Evolutionary conservation across 2,888 invertebrate genomes (phyloP).

Genomic region (Leptinotarsa peninsularis): DNA sequence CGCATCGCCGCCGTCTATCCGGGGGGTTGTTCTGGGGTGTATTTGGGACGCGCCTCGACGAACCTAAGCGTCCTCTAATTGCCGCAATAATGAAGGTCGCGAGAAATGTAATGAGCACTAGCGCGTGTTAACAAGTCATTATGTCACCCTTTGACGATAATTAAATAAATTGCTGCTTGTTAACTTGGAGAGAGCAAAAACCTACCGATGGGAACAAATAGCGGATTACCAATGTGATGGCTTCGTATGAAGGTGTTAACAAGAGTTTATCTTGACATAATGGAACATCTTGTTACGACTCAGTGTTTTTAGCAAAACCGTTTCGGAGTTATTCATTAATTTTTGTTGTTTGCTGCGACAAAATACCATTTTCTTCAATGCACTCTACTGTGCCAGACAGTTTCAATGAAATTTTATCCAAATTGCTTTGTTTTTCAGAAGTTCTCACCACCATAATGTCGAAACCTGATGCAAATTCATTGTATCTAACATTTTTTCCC

Average conservation of each 20-base stretch:
- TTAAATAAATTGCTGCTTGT: slow-evolving; percentile 45
- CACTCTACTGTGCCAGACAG: too few relatives aligned
- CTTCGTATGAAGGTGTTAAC: background rate
- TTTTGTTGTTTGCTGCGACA: too few relatives aligned
- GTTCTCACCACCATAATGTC: too few relatives aligned
- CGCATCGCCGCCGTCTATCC: slow-evolving; percentile 7
- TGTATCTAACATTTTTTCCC: too few relatives aligned
- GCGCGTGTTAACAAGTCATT: slow-evolving; percentile 54
- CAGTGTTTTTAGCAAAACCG: too few relatives aligned
- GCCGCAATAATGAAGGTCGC: slow-evolving; percentile 50
- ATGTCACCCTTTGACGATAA: slow-evolving; percentile 49
- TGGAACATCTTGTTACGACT: too few relatives aligned
- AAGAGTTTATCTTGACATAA: background rate
- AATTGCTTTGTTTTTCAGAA: too few relatives aligned
- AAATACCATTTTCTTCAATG: too few relatives aligned
- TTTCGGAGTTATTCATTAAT: too few relatives aligned
- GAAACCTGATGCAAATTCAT: too few relatives aligned
- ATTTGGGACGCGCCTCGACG: slow-evolving; percentile 28
- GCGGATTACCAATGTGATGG: slow-evolving; percentile 1
- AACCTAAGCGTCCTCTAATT: slow-evolving; percentile 49
- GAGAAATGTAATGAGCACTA: slow-evolving; percentile 46
- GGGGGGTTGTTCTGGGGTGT: slow-evolving; percentile 17
- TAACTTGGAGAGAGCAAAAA: slow-evolving; percentile 32
- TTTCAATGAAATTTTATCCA: too few relatives aligned
- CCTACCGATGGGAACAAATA: slow-evolving; percentile 12